Base-by-base conservation (phyloP, 1,140 invertebrate species). In the Drosophila gunungcola region DNA sequence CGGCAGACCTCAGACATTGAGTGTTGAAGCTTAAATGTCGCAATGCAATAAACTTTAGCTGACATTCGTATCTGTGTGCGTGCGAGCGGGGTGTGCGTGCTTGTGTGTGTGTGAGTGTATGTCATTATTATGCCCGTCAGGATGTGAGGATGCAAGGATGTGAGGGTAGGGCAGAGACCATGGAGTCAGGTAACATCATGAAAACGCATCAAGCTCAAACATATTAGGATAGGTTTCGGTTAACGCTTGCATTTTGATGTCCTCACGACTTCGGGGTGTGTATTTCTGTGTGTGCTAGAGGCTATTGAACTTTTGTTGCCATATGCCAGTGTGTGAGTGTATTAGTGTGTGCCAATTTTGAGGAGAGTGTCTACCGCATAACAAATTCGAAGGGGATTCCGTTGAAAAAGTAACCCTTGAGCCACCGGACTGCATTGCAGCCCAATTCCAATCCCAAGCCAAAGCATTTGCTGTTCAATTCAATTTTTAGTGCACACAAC, bases 11-110 rank as follows among this genome's bases (percentile, higher is more conserved):
- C 84, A 86, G 83, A 81, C 82, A 77, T 80, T 78, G 83, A 86
- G 83, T 89, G 83, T 89, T 89, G 80, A 89, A 89, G 84, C 84
- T 89, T 80, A 89, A 89, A 89, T 89, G 84, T 89, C 84, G 84
- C 84, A 89, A 78, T 89, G 84, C 84, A 89, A 90, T 89, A 89
- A 84, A 89, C 80, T 80, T 88, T 83, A 65, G 65, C 68, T 45
- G 57, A 39, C 74, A 78, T 75, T 60, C 51, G 63, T 61, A 48
- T 76, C 52, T 74, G 51, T 49, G 45, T 65, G 45, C 34, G 58
- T 52, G 38, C 52, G 42, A 34, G 60, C 58, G 13, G 52, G 38
- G 34, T 63, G 62, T 62, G 55, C 48, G 49, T 52, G 27, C 3
- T 25, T 21, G 64, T 43, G 56, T 54, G 52, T 46, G 62, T 57